phyloP scores from a whole-genome alignment of 2,888 invertebrate genomes.

The Escarpia spicata region DNA sequence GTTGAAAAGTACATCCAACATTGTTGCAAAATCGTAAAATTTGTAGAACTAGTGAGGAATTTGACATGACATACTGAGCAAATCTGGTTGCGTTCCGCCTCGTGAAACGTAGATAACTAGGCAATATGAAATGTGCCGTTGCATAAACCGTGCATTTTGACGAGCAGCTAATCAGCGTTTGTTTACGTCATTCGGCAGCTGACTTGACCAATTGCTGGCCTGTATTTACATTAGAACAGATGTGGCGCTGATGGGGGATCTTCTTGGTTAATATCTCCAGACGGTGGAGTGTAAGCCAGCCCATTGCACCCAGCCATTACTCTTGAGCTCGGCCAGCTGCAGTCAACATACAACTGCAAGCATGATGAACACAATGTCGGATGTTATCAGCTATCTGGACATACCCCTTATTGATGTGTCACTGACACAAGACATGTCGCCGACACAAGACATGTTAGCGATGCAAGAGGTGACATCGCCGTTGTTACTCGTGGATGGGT shows the following conservation, averaged over 20 bases:
- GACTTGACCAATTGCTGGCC: background rate
- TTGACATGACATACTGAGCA: background rate
- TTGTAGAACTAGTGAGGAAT: background rate
- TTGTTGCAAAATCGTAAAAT: background rate
- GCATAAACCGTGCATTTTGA: background rate
- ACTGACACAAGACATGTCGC: background rate
- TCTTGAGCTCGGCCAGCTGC: background rate
- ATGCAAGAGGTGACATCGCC: background rate
- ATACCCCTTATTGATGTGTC: background rate
- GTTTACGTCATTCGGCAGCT: background rate
- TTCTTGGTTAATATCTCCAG: background rate
- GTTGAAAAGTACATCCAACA: background rate
- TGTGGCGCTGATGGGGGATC: background rate
- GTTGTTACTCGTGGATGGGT: background rate
- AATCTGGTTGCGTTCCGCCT: background rate
- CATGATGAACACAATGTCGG: background rate
- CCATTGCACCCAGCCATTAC: background rate
- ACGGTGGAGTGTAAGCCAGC: background rate
- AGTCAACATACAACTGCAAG: background rate
- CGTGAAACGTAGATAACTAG: background rate
- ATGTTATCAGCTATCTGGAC: background rate
- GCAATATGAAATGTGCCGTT: background rate
- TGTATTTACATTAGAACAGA: background rate
- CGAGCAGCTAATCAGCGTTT: background rate
- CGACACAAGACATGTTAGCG: background rate